These are phyloP conservation scores for Halocaridina rubra DNA, from an alignment of 2,888 invertebrate species.

Conservation along the genomic window DNA sequence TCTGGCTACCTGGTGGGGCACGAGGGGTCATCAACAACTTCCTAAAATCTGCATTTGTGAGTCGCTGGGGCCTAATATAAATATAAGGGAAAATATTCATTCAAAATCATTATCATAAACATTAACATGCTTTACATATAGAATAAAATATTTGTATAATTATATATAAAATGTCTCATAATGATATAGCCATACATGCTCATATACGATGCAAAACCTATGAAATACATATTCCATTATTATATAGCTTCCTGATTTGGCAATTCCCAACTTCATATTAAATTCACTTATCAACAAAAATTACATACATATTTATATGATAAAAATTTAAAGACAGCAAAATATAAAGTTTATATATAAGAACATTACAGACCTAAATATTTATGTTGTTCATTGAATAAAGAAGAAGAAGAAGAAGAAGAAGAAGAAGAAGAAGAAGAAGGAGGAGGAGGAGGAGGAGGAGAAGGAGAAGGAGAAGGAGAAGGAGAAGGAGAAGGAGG, in stretches of 20 bases:
- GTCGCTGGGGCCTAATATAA: constrained; percentile 65
- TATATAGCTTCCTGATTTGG: not conserved
- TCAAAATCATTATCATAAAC: not conserved
- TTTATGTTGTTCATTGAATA: not conserved
- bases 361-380: too few relatives aligned
- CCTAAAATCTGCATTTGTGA: constrained; percentile 97
- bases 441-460: not conserved
- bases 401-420: not conserved
- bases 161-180: not conserved
- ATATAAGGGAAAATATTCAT: not conserved
- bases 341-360: too few relatives aligned
- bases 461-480: not conserved
- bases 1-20: constrained; percentile 71
- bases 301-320: too few relatives aligned
- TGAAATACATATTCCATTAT: not conserved
- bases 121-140: not conserved
- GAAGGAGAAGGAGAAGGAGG: too few relatives aligned
- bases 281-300: too few relatives aligned
- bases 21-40: constrained; percentile 95
- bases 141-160: not conserved
- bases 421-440: not conserved
- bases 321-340: too few relatives aligned
- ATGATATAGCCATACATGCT: not conserved
- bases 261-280: too few relatives aligned
- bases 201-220: not conserved